A percentile compares a stretch with the other conserved stretches of the same genome.
These are phyloP conservation scores for Anagrus nilaparvatae DNA, from an alignment of 1,140 invertebrate genomes.

Conservation along the genomic window DNA sequence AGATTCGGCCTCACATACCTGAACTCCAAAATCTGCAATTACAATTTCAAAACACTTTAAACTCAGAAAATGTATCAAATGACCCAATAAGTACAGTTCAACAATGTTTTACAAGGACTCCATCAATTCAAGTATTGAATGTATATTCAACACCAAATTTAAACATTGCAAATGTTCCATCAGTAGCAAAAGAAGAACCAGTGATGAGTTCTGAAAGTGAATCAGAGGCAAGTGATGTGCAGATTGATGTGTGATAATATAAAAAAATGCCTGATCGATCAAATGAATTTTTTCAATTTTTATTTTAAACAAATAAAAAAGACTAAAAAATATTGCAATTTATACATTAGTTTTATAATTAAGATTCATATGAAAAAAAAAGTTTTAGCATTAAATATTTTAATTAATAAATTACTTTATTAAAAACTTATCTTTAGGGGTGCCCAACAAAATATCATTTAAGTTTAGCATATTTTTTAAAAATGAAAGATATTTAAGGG, in stretches of 20 bases:
- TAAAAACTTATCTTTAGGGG: too few relatives aligned
- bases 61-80: constrained; percentile 28
- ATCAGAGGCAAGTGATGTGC: constrained; percentile 41
- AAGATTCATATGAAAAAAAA: too few relatives aligned
- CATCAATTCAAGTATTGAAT: constrained; percentile 41
- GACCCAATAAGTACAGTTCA: constrained; percentile 35
- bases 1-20: constrained; percentile 55
- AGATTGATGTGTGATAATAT: constrained; percentile 40
- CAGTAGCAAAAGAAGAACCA: constrained; percentile 41
- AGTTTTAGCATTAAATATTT: too few relatives aligned
- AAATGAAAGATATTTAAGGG: too few relatives aligned
- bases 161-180: constrained; percentile 41
- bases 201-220: constrained; percentile 41
- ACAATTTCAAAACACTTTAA: constrained; percentile 34
- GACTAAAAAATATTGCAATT: too few relatives aligned
- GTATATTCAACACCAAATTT: constrained; percentile 38
- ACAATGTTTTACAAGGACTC: constrained; percentile 37
- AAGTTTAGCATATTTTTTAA: too few relatives aligned
- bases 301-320: too few relatives aligned
- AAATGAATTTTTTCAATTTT: too few relatives aligned
- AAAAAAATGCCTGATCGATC: too few relatives aligned
- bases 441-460: too few relatives aligned
- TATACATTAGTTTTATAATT: too few relatives aligned
- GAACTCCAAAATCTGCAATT: constrained; percentile 44
- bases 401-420: too few relatives aligned